Conservation (phyloP, 2,113 vertebrate genomes). For the Rhegmatorhina hoffmannsi region DNA sequence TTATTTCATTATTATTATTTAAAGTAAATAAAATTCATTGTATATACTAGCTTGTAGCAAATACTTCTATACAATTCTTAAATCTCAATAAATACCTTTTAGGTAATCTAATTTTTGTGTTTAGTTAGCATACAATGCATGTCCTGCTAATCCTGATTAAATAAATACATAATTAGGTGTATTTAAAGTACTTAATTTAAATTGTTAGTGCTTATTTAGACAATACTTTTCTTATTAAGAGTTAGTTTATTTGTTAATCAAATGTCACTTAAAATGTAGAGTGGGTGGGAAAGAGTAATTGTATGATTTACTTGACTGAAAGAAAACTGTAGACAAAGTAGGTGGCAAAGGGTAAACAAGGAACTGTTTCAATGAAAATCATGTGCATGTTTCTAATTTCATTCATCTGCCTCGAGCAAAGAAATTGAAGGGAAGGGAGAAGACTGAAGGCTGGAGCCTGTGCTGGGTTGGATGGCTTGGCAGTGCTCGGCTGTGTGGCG, state of each 20-base stretch:
- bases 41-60: not conserved
- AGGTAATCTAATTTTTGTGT: slow-evolving; percentile 18
- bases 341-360: slow-evolving; percentile 25
- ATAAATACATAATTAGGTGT: slow-evolving; percentile 60
- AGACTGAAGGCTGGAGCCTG: not conserved
- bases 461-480: not conserved
- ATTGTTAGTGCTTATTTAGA: slow-evolving; percentile 60
- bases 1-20: not conserved
- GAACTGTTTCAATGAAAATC: not conserved
- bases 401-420: not conserved
- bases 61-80: not conserved
- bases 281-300: slow-evolving; percentile 42
- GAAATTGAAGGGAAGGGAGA: not conserved
- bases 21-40: not conserved
- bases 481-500: rapidly evolving
- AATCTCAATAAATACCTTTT: not conserved
- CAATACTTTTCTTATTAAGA: slow-evolving; percentile 63
- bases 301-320: slow-evolving; percentile 54
- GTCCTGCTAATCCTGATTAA: slow-evolving; percentile 48
- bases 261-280: slow-evolving; percentile 45
- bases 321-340: slow-evolving; percentile 52
- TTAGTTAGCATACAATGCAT: slow-evolving; percentile 29
- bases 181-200: slow-evolving; percentile 55
- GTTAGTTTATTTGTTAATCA: slow-evolving; percentile 53
- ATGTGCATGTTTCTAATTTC: slow-evolving; percentile 17